Percentiles rank a stretch among this genome's conserved stretches.
Evolutionary conservation across 2,113 vertebrate species (phyloP).

Genomic region (Eolophus roseicapilla): DNA sequence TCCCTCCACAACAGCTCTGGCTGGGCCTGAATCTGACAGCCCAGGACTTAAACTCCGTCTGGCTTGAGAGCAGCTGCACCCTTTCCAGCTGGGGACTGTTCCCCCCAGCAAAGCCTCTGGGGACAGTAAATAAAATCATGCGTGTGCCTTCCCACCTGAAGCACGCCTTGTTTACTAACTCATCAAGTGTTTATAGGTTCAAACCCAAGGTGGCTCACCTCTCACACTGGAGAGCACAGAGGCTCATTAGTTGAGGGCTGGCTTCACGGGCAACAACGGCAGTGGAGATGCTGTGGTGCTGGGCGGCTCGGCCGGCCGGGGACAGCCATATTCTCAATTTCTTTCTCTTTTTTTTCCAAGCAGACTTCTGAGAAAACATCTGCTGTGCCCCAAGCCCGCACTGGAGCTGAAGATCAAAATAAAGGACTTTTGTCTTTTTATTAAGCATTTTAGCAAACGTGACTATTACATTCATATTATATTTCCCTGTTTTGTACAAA

Average conservation of each 20-base stretch:
- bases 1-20: background rate
- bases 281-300: background rate
- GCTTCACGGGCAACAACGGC: rapidly evolving
- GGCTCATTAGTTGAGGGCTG: background rate
- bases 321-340: background rate
- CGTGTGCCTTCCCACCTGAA: background rate
- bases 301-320: background rate
- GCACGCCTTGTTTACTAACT: background rate
- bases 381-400: conserved; percentile 9
- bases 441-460: conserved; percentile 71
- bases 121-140: background rate
- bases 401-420: conserved; percentile 52
- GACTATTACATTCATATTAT: conserved; percentile 70
- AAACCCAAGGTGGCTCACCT: rapidly evolving
- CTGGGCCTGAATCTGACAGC: background rate
- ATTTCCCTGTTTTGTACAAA: conserved; percentile 80
- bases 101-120: background rate
- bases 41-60: background rate
- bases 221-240: rapidly evolving
- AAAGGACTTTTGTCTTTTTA: conserved; percentile 70
- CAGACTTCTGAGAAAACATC: conserved; percentile 56
- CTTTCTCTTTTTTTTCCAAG: background rate
- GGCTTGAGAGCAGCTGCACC: background rate
- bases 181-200: background rate
- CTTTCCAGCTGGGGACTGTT: background rate